phyloP scores from a whole-genome alignment of 2,888 invertebrate genomes.

The Pecten maximus region DNA sequence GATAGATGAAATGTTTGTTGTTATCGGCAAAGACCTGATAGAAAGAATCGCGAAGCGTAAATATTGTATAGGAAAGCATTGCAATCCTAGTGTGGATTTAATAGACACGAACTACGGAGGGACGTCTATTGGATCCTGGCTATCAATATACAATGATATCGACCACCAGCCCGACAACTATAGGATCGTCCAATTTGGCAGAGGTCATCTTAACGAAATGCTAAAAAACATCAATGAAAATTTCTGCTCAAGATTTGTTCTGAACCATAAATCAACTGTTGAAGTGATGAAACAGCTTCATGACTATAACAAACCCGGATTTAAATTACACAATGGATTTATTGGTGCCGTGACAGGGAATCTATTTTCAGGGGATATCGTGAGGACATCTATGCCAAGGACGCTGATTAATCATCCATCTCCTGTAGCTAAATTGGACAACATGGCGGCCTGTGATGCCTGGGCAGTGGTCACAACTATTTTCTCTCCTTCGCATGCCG shows the following conservation, averaged over 20 bases:
- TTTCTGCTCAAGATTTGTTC: constrained; percentile 31
- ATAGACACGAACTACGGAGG: constrained; percentile 33
- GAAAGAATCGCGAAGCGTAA: constrained; percentile 29
- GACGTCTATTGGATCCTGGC: constrained; percentile 35
- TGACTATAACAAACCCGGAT: background rate
- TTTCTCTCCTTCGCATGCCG: constrained; percentile 26
- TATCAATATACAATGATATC: constrained; percentile 21
- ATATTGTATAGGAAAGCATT: background rate
- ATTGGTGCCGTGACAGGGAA: constrained; percentile 7
- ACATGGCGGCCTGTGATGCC: background rate
- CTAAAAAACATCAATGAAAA: background rate
- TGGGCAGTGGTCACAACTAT: constrained; percentile 41
- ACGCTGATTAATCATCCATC: background rate
- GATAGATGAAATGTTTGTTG: constrained; percentile 48
- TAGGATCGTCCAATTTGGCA: background rate
- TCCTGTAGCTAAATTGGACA: background rate
- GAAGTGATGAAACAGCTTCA: background rate
- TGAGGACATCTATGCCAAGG: background rate
- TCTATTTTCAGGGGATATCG: background rate
- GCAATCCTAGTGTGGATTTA: background rate
- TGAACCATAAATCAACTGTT: constrained; percentile 9
- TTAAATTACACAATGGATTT: background rate
- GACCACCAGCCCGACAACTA: background rate
- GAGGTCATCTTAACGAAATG: background rate
- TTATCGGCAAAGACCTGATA: constrained; percentile 41